phyloP scores from a whole-genome alignment of 2,888 invertebrate genomes.

The Drosophila nr. fundita region DNA sequence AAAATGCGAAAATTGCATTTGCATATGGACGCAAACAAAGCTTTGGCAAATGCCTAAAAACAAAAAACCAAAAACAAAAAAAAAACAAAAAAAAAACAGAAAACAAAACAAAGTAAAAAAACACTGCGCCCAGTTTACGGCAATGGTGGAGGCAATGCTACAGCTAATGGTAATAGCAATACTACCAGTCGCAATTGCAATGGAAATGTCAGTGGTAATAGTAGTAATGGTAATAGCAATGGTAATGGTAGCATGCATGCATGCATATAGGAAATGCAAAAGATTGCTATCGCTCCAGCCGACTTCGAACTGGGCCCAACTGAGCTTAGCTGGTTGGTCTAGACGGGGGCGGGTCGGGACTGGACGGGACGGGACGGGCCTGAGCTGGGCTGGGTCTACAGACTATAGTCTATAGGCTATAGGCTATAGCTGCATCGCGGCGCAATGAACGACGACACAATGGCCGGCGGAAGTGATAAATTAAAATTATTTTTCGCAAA shows the following conservation, averaged over 20 bases:
- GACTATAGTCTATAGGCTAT: constrained; percentile 1
- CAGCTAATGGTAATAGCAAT: constrained; percentile 41
- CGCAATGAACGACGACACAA: constrained; percentile 73
- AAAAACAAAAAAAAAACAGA: background rate
- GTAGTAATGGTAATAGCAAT: constrained; percentile 35
- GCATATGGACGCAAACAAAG: constrained; percentile 76
- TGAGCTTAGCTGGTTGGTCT: constrained; percentile 8
- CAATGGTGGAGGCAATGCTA: constrained; percentile 52
- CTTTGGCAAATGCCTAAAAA: constrained; percentile 32
- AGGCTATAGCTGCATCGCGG: constrained; percentile 26
- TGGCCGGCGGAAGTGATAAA: constrained; percentile 80
- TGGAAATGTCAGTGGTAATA: constrained; percentile 24
- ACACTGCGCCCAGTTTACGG: constrained; percentile 67
- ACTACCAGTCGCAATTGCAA: constrained; percentile 13
- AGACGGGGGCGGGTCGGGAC: constrained; percentile 8
- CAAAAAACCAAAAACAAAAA: constrained; percentile 27
- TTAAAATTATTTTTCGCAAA: constrained; percentile 81
- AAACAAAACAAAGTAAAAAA: constrained; percentile 40
- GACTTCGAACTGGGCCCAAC: constrained; percentile 9
- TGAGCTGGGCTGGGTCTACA: constrained; percentile 18
- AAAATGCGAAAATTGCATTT: constrained; percentile 77
- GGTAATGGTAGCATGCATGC: constrained; percentile 71
- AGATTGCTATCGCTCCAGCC: constrained; percentile 65
- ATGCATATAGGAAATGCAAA: constrained; percentile 79
- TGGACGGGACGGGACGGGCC: constrained; percentile 24